Conservation (phyloP, 2,113 vertebrate species). For the Silurus glanis region DNA sequence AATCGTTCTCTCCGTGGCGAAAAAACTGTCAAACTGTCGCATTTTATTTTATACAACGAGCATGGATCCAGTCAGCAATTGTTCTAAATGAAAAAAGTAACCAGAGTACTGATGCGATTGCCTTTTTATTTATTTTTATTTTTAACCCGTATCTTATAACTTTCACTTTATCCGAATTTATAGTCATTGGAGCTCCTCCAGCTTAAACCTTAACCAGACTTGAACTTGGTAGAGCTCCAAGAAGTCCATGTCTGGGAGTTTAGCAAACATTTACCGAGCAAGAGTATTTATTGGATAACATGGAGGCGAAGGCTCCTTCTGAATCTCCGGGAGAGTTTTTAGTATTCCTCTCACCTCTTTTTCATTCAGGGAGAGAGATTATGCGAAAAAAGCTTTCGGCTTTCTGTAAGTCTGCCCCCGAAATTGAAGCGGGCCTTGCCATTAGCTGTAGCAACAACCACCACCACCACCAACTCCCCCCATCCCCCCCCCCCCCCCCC, state of each 20-base stretch:
- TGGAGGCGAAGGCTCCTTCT: background rate
- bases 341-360: conserved; percentile 25
- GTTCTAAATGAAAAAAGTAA: background rate
- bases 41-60: conserved; percentile 28
- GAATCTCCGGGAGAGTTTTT: conserved; percentile 1
- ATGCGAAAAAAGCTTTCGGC: conserved; percentile 6
- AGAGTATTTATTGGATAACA: conserved; percentile 22
- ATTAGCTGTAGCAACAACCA: background rate
- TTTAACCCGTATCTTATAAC: background rate
- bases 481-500: no score
- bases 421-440: conserved; percentile 4
- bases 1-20: background rate
- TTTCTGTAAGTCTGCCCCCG: background rate
- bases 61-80: conserved; percentile 14
- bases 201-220: conserved; percentile 26
- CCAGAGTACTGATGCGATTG: conserved; percentile 1
- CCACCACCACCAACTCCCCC: no score
- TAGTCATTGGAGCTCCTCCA: background rate
- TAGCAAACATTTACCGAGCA: conserved; percentile 30
- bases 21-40: background rate
- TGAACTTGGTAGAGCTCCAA: background rate
- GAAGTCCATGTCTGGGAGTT: conserved; percentile 9
- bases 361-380: conserved; percentile 20
- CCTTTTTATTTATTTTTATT: background rate
- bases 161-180: background rate